These are phyloP conservation scores for Anabacerthia variegaticeps DNA, from an alignment of 2,797 vertebrate species.

Conservation along the genomic window DNA sequence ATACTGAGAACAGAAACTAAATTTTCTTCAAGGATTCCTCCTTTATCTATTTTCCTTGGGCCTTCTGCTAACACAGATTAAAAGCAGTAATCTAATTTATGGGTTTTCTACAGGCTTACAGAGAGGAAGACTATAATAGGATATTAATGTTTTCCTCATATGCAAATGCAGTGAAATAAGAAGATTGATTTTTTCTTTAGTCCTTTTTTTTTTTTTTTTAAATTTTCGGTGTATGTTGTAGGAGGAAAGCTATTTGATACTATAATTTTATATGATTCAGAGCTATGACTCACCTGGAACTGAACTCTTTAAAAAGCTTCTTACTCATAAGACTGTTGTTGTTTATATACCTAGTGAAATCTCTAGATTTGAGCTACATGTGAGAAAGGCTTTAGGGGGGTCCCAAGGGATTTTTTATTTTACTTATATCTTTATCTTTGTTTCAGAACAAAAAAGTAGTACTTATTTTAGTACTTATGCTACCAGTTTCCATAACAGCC, in stretches of 20 bases:
- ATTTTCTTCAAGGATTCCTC: neutral
- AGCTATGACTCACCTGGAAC: constrained; percentile 17
- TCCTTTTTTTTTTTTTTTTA: neutral
- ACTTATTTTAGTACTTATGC: neutral
- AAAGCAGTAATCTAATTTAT: constrained; percentile 58
- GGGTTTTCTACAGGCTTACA: constrained; percentile 20
- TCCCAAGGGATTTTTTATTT: neutral
- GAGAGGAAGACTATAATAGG: neutral
- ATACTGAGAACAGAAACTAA: neutral
- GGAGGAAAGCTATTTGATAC: constrained; percentile 21
- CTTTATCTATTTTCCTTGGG: constrained; percentile 43
- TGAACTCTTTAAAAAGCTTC: neutral
- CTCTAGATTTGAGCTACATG: neutral
- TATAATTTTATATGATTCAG: constrained; percentile 30
- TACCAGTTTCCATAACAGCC: neutral
- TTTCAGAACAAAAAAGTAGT: neutral
- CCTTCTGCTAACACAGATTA: constrained; percentile 38
- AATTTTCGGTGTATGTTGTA: neutral
- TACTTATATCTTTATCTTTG: neutral
- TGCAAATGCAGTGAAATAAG: constrained; percentile 41
- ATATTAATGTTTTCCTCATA: constrained; percentile 54
- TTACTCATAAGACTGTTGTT: neutral
- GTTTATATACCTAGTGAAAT: neutral
- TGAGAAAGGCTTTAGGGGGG: neutral
- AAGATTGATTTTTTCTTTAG: neutral